Percentiles rank a stretch among this genome's conserved stretches.
These are phyloP conservation scores for Actinernus sp. DNA, from an alignment of 92 coral and sea anemone species.

Conservation along the genomic window DNA sequence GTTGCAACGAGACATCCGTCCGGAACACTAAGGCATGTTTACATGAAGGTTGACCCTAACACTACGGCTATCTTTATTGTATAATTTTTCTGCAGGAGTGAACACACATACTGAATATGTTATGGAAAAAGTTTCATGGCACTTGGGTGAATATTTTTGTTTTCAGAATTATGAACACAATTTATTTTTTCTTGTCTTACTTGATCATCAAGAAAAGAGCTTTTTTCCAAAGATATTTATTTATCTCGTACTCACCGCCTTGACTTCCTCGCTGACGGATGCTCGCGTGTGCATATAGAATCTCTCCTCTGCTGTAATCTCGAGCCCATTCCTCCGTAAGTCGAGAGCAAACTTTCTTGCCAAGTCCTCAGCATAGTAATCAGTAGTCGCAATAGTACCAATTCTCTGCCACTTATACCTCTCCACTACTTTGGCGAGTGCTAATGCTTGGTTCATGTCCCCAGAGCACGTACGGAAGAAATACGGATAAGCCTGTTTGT, in stretches of 20 bases:
- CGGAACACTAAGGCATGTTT: no score
- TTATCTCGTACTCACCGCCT: slow-evolving; percentile 43
- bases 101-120: no score
- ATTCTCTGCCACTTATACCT: slow-evolving; percentile 81
- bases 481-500: slow-evolving; percentile 85
- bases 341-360: slow-evolving; percentile 81
- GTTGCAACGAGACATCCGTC: no score
- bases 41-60: no score
- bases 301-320: slow-evolving; percentile 80
- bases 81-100: no score
- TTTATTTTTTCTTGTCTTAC: no score
- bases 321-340: slow-evolving; percentile 74
- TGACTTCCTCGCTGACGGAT: slow-evolving; percentile 67
- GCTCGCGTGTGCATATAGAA: slow-evolving; percentile 74
- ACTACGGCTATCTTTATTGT: no score
- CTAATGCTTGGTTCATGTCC: slow-evolving; percentile 86
- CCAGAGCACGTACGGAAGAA: slow-evolving; percentile 97
- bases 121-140: no score
- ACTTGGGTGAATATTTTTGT: no score
- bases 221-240: no score
- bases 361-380: slow-evolving; percentile 83
- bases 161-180: no score
- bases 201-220: no score
- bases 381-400: slow-evolving; percentile 90
- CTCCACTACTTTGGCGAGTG: slow-evolving; percentile 74